Evolutionary conservation across 2,888 invertebrate species (phyloP).

Genomic region (Patella depressa): DNA sequence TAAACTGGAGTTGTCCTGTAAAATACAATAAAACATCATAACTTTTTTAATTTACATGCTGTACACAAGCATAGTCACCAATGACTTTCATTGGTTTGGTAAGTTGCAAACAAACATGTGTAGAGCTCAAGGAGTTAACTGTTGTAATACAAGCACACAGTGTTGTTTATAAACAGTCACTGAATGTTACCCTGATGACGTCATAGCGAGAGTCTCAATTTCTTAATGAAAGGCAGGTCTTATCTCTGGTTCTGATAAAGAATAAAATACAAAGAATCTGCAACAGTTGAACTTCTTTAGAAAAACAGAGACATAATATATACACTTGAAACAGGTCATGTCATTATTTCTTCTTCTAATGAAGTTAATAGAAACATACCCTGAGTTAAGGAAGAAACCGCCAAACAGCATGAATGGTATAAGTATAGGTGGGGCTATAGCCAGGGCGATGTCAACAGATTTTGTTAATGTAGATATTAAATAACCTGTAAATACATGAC

Average conservation of each 20-base stretch:
- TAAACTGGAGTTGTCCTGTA: conserved; percentile 63
- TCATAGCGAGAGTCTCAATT: no score
- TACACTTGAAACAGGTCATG: not conserved
- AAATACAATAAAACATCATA: no score
- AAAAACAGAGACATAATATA: conserved; percentile 8
- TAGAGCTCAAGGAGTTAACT: no score
- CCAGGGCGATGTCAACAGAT: conserved; percentile 88
- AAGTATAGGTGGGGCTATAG: conserved; percentile 91
- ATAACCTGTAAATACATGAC: conserved; percentile 79
- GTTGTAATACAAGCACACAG: no score
- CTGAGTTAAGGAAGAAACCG: conserved; percentile 93
- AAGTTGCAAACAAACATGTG: no score
- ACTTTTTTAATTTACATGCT: no score
- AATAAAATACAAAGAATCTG: not conserved
- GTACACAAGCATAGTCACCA: no score
- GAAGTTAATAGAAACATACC: conserved; percentile 73
- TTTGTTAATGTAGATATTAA: conserved; percentile 89
- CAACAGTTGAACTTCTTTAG: no score
- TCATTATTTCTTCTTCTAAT: not conserved
- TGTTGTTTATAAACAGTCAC: no score
- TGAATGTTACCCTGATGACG: no score
- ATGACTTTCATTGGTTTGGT: no score
- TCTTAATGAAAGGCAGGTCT: no score
- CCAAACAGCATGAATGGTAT: conserved; percentile 95
- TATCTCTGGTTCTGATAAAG: not conserved